Conservation (phyloP, 2,113 vertebrate species). For the Esox niger region DNA sequence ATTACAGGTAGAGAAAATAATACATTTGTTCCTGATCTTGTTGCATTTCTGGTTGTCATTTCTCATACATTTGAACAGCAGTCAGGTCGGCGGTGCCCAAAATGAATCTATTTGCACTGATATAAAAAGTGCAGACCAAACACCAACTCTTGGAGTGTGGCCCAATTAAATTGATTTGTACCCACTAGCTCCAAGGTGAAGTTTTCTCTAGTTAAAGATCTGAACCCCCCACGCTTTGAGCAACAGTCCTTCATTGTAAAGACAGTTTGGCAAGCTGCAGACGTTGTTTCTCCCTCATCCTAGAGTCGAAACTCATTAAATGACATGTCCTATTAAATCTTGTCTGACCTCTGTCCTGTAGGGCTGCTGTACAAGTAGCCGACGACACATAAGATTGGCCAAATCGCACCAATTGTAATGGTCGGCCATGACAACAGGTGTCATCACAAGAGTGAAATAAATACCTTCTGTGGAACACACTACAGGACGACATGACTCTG, state of each 20-base stretch:
- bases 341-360: background rate
- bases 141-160: background rate
- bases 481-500: too few relatives aligned
- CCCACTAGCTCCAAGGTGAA: too few relatives aligned
- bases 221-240: too few relatives aligned
- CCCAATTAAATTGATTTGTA: background rate
- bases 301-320: background rate
- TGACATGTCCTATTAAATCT: background rate
- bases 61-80: background rate
- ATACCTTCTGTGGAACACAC: too few relatives aligned
- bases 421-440: conserved; percentile 2
- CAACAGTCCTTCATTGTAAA: too few relatives aligned
- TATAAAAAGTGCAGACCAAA: background rate
- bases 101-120: background rate
- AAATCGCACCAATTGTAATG: conserved; percentile 25
- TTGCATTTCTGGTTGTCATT: background rate
- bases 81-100: background rate
- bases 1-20: too few relatives aligned
- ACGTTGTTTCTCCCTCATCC: too few relatives aligned
- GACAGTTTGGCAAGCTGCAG: too few relatives aligned
- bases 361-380: too few relatives aligned
- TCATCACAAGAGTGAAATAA: too few relatives aligned
- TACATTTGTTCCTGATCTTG: background rate
- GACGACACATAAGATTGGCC: background rate
- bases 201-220: too few relatives aligned